Evolutionary conservation across 2,888 invertebrate species (phyloP).

Genomic region (Horisme vitalbata): DNA sequence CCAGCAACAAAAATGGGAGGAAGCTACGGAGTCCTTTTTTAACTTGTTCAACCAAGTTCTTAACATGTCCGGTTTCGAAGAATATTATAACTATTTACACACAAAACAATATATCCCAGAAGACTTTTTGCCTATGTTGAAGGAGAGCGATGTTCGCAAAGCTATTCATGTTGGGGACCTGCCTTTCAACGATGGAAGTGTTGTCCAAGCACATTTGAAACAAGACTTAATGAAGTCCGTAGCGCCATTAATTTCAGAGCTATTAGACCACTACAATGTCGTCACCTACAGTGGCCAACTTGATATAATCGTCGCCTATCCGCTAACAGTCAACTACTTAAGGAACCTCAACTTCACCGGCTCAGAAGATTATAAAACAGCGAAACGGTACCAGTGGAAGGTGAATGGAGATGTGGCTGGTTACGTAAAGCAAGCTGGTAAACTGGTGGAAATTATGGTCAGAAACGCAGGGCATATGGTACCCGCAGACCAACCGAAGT

Average conservation of each 20-base stretch:
- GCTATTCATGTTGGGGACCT: slow-evolving; percentile 15
- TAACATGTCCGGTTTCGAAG: slow-evolving; percentile 84
- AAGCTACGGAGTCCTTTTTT: too few species aligned
- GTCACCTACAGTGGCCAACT: slow-evolving; percentile 15
- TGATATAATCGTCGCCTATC: slow-evolving; percentile 9
- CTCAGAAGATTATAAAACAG: too few species aligned
- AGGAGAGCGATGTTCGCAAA: not conserved
- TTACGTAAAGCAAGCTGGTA: too few species aligned
- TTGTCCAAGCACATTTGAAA: not conserved
- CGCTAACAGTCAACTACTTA: slow-evolving; percentile 9
- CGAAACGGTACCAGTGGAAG: too few species aligned
- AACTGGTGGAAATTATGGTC: too few species aligned
- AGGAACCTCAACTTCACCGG: too few species aligned
- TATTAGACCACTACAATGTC: slow-evolving; percentile 11
- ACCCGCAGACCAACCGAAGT: too few species aligned
- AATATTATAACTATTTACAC: slow-evolving; percentile 75
- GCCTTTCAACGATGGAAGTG: not conserved
- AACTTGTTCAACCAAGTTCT: slow-evolving; percentile 48
- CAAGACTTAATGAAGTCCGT: slow-evolving; percentile 15
- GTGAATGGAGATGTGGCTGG: too few species aligned
- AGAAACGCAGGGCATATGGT: too few species aligned
- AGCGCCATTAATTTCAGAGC: slow-evolving; percentile 13
- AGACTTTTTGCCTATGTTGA: not conserved
- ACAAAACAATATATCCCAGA: too few species aligned
- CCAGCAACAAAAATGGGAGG: slow-evolving; percentile 82